Conservation (phyloP, 2,797 vertebrate genomes). For the Mallotus villosus region DNA sequence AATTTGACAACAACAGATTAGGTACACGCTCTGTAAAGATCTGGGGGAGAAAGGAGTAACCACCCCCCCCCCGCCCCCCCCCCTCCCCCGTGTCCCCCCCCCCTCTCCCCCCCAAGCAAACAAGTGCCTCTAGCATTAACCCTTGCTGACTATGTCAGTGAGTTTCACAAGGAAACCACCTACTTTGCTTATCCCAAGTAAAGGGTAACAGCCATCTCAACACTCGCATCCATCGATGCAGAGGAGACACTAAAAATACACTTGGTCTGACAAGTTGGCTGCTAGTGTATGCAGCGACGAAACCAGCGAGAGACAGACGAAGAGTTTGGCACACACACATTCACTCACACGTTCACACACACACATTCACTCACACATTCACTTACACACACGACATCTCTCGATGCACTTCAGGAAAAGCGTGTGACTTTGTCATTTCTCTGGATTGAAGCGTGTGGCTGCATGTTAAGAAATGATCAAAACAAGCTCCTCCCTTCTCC, state of each 20-base stretch:
- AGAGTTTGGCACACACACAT: not conserved
- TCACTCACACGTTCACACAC: not conserved
- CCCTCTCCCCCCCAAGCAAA: not conserved
- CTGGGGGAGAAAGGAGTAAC: too few species aligned
- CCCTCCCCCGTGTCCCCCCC: not conserved
- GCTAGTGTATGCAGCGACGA: not conserved
- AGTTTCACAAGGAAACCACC: slow-evolving; percentile 3
- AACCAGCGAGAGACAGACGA: not conserved
- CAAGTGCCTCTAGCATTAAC: not conserved
- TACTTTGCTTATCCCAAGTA: slow-evolving; percentile 11
- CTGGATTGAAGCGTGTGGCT: too few species aligned
- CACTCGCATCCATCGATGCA: slow-evolving; percentile 42
- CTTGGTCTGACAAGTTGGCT: slow-evolving; percentile 5
- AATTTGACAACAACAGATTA: too few species aligned
- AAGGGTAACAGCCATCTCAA: slow-evolving; percentile 40
- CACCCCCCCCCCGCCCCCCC: too few species aligned
- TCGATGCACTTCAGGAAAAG: not conserved
- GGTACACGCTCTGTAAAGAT: too few species aligned
- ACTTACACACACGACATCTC: not conserved
- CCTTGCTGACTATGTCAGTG: not conserved
- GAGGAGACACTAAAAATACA: slow-evolving; percentile 31
- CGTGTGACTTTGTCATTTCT: too few species aligned
- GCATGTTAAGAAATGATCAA: too few species aligned
- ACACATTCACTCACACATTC: not conserved
- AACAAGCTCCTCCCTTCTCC: too few species aligned